Conservation (phyloP, 2,888 invertebrate genomes). For the Nezara viridula region DNA sequence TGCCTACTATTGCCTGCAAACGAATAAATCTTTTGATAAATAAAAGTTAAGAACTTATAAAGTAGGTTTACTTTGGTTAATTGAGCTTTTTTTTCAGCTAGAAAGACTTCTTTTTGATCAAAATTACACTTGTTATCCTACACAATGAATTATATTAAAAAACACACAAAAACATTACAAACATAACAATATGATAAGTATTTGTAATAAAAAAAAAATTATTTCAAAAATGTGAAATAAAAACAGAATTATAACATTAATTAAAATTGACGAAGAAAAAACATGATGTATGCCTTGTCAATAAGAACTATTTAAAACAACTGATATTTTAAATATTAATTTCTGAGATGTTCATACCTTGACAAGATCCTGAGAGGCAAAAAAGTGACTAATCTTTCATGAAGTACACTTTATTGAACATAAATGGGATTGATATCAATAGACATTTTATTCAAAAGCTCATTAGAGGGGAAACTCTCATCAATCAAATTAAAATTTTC, state of each 20-base stretch:
- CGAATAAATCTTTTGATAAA: background rate
- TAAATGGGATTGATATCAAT: no score
- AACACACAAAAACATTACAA: background rate
- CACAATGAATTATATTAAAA: background rate
- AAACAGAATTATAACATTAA: background rate
- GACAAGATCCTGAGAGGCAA: background rate
- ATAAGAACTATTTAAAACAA: background rate
- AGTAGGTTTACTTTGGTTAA: constrained; percentile 1
- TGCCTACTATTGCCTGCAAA: background rate
- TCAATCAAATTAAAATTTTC: no score
- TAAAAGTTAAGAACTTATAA: background rate
- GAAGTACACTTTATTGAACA: no score
- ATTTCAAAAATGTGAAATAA: background rate
- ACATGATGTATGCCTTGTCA: background rate
- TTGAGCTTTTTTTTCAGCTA: constrained; percentile 42
- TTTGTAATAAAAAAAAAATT: background rate
- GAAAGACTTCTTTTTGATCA: constrained; percentile 40
- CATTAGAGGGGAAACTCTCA: no score
- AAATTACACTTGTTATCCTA: background rate
- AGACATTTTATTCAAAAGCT: no score
- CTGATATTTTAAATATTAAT: background rate
- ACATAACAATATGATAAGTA: constrained; percentile 5
- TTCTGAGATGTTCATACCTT: background rate
- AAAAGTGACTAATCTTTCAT: background rate
- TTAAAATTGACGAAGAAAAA: background rate